A percentile compares a stretch with the other conserved stretches of the same genome.
Conservation (phyloP, 2,797 vertebrate genomes). For the Crenichthys baileyi region DNA sequence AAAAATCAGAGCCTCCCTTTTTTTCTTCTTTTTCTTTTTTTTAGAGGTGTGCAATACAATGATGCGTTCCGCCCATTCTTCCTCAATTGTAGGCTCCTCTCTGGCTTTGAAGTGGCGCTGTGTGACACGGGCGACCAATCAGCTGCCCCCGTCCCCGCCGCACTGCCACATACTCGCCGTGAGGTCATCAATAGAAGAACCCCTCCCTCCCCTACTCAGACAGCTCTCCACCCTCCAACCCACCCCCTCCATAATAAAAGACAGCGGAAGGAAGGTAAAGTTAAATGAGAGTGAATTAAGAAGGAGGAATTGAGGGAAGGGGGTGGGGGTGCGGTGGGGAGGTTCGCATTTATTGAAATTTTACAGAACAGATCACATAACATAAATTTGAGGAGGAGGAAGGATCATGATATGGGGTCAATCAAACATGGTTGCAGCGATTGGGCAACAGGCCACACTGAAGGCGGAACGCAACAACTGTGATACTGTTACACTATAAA, state of each 20-base stretch:
- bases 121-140: constrained; percentile 96
- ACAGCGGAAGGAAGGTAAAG: constrained; percentile 82
- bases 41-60: constrained; percentile 99
- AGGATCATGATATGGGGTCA: constrained; percentile 14
- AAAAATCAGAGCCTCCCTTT: too few species aligned
- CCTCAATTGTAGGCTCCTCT: constrained; percentile 98
- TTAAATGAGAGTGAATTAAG: constrained; percentile 80
- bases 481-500: not conserved
- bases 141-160: constrained; percentile 80
- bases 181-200: constrained; percentile 88
- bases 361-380: constrained; percentile 65
- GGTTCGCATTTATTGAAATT: constrained; percentile 65
- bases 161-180: constrained; percentile 85
- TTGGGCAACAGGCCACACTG: not conserved
- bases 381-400: constrained; percentile 62
- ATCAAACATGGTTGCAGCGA: not conserved
- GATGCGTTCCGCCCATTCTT: constrained; percentile 99
- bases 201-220: constrained; percentile 60
- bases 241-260: constrained; percentile 80
- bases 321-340: constrained; percentile 11
- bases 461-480: not conserved
- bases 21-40: constrained; percentile 67
- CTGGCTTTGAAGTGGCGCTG: constrained; percentile 99
- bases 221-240: constrained; percentile 70
- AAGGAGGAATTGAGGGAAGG: constrained; percentile 73